Conservation (phyloP, 2,113 vertebrate species). For the Xiphophorus couchianus region DNA sequence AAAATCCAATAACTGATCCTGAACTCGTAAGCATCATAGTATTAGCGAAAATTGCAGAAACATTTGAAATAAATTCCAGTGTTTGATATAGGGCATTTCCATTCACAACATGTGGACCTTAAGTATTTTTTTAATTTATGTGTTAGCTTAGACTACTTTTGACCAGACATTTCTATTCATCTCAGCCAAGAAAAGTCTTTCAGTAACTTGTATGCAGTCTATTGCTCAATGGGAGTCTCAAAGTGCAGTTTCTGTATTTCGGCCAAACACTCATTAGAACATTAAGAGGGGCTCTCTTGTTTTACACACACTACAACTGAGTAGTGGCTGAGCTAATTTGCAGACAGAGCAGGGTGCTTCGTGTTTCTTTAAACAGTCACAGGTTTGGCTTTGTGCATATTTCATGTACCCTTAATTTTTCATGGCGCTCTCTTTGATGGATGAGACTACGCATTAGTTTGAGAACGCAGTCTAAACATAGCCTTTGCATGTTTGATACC, state of each 20-base stretch:
- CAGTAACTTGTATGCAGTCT: no score
- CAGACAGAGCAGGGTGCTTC: background rate
- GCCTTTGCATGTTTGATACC: background rate
- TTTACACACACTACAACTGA: background rate
- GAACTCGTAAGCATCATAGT: no score
- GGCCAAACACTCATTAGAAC: background rate
- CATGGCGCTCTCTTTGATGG: background rate
- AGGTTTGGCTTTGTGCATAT: conserved; percentile 2
- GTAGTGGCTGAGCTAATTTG: background rate
- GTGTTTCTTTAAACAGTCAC: conserved; percentile 2
- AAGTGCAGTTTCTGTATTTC: background rate
- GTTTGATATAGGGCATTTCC: no score
- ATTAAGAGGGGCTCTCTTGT: background rate
- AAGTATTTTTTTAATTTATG: no score
- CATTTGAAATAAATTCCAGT: no score
- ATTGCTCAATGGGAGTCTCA: background rate
- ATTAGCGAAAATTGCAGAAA: no score
- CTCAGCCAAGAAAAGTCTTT: no score
- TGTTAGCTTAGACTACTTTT: no score
- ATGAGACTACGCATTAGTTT: background rate
- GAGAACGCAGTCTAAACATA: background rate
- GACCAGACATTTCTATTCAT: no score
- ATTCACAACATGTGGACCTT: no score
- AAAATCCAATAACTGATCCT: no score
- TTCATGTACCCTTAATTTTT: conserved; percentile 3